Conservation (phyloP, 35 echinoderm and acorn worm species). For the Lytechinus variegatus region DNA sequence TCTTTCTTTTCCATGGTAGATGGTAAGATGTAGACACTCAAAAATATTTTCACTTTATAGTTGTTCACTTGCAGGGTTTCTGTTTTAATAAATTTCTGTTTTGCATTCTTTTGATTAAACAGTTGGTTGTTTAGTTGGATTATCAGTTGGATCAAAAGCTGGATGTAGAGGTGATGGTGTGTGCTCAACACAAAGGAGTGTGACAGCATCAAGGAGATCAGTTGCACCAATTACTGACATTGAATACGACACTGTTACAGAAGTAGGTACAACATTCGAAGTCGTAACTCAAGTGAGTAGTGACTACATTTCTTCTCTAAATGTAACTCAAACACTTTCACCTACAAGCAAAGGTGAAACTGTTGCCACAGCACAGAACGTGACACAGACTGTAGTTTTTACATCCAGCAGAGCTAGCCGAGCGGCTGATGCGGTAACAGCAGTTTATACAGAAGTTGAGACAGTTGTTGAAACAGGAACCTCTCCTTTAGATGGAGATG, state of each 20-base stretch:
- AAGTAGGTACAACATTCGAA: background rate
- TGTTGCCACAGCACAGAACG: background rate
- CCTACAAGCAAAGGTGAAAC: background rate
- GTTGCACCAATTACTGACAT: background rate
- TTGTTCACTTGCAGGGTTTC: too few species aligned
- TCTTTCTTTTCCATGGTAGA: too few species aligned
- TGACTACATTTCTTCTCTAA: background rate
- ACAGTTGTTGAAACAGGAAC: background rate
- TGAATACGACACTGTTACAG: background rate
- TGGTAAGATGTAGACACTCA: too few species aligned
- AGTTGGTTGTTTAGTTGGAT: background rate
- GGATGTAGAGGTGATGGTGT: background rate
- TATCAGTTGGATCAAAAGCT: background rate
- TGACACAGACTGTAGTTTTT: background rate
- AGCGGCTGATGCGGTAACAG: background rate
- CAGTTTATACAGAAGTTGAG: background rate
- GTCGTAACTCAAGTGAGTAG: background rate
- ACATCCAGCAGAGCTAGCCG: background rate
- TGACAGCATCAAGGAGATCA: background rate
- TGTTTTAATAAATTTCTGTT: background rate
- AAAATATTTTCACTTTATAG: too few species aligned
- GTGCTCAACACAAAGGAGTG: too few species aligned
- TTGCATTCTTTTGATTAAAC: background rate
- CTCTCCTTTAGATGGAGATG: background rate
- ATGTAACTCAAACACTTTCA: background rate